Evolutionary conservation across 2,113 vertebrate genomes (phyloP).

Genomic region (Balaenoptera acutorostrata): DNA sequence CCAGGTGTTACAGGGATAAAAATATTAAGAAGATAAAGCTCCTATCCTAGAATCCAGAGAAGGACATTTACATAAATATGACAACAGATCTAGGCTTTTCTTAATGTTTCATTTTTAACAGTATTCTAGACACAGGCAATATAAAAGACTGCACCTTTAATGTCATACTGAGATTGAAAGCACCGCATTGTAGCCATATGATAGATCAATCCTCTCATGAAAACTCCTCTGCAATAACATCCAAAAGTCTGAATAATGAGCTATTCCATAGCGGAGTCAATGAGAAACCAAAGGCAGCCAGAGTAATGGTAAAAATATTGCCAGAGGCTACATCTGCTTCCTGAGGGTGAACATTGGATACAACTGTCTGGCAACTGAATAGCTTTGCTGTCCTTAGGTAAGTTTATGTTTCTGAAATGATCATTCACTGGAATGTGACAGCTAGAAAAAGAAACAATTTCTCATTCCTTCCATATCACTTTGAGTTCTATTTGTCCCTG

Average conservation of each 20-base stretch:
- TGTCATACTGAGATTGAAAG: constrained; percentile 17
- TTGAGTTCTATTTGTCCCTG: background rate
- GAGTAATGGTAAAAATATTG: constrained; percentile 16
- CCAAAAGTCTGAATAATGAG: constrained; percentile 42
- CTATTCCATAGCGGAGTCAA: background rate
- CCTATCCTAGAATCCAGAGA: background rate
- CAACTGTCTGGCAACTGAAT: background rate
- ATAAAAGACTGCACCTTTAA: constrained; percentile 42
- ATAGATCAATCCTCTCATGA: constrained; percentile 27
- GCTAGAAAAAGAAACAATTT: constrained; percentile 40
- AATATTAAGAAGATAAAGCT: background rate
- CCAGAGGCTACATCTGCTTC: constrained; percentile 25
- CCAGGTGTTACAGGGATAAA: background rate
- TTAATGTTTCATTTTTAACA: constrained; percentile 34
- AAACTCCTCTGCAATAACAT: constrained; percentile 4
- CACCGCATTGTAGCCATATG: background rate
- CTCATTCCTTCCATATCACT: background rate
- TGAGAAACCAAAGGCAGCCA: constrained; percentile 40
- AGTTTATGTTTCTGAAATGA: constrained; percentile 41
- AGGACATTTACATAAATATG: background rate
- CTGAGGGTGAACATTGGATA: background rate
- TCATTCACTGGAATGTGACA: constrained; percentile 29
- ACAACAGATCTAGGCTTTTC: constrained; percentile 6
- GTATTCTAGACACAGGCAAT: constrained; percentile 11
- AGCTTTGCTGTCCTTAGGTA: constrained; percentile 45